These are phyloP conservation scores for Idaea straminata DNA, from an alignment of 2,888 invertebrate species.

Conservation along the genomic window DNA sequence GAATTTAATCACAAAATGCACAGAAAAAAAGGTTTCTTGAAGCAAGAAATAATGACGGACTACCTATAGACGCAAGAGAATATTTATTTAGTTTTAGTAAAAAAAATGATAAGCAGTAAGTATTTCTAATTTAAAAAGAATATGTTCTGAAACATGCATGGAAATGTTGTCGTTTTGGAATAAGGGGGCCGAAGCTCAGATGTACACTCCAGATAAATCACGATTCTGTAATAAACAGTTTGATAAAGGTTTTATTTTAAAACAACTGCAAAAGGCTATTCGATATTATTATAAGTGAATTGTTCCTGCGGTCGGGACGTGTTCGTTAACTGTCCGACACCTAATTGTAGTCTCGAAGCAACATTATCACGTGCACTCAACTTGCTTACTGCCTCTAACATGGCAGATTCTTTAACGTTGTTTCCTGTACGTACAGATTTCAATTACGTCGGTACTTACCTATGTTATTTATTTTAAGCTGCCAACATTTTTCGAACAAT, in stretches of 20 bases:
- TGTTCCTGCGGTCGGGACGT: slow-evolving; percentile 30
- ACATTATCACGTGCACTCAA: slow-evolving; percentile 37
- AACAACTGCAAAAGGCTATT: slow-evolving; percentile 15
- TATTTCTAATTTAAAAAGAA: too few species aligned
- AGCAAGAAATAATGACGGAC: too few species aligned
- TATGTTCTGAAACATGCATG: too few species aligned
- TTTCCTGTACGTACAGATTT: slow-evolving; percentile 34
- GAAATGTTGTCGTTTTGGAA: too few species aligned
- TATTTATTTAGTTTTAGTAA: too few species aligned
- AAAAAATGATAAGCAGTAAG: too few species aligned
- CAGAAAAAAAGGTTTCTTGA: too few species aligned
- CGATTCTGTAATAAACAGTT: neutral
- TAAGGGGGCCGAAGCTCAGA: too few species aligned
- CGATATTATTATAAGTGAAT: slow-evolving; percentile 26
- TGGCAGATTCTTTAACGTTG: slow-evolving; percentile 23
- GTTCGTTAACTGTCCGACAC: slow-evolving; percentile 34
- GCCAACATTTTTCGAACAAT: neutral
- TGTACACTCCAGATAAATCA: too few species aligned
- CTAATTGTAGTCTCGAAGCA: slow-evolving; percentile 34
- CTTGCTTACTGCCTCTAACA: slow-evolving; percentile 26
- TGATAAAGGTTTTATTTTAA: neutral
- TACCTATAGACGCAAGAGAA: too few species aligned
- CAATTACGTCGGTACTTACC: slow-evolving; percentile 15
- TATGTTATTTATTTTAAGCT: slow-evolving; percentile 1
- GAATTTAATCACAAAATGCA: too few species aligned